Percentiles rank a stretch among this genome's conserved stretches.
phyloP scores from a whole-genome alignment of 2,888 invertebrate species.

The Aphodius sticticus region DNA sequence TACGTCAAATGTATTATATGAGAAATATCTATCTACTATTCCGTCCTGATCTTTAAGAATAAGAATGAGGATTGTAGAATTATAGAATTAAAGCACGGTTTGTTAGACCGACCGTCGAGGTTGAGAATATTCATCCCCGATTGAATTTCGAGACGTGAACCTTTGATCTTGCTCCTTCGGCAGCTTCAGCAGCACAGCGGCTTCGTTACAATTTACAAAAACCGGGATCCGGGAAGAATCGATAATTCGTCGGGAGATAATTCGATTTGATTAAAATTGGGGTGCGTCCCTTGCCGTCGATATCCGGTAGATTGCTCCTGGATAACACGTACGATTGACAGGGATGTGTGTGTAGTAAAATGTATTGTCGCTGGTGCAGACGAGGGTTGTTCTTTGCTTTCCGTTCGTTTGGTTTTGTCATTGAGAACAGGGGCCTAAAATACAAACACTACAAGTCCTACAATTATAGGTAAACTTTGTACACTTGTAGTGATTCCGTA shows the following conservation, averaged over 20 bases:
- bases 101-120: too few species aligned
- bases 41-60: too few species aligned
- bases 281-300: background rate
- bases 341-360: background rate
- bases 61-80: too few species aligned
- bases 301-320: background rate
- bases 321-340: background rate
- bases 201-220: constrained; percentile 4
- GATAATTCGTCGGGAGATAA: background rate
- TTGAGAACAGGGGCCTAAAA: too few species aligned
- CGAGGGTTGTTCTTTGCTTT: background rate
- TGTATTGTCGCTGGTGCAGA: background rate
- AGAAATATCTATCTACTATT: too few species aligned
- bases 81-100: too few species aligned
- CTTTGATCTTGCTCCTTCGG: background rate
- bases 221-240: background rate
- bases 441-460: too few species aligned
- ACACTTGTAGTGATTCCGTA: too few species aligned
- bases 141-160: background rate
- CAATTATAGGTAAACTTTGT: too few species aligned
- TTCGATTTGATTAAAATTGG: constrained; percentile 4
- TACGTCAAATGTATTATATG: too few species aligned
- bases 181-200: background rate
- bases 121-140: background rate
- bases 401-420: background rate